Evolutionary conservation across 2,113 vertebrate species (phyloP).

Genomic region (Prunella himalayana): DNA sequence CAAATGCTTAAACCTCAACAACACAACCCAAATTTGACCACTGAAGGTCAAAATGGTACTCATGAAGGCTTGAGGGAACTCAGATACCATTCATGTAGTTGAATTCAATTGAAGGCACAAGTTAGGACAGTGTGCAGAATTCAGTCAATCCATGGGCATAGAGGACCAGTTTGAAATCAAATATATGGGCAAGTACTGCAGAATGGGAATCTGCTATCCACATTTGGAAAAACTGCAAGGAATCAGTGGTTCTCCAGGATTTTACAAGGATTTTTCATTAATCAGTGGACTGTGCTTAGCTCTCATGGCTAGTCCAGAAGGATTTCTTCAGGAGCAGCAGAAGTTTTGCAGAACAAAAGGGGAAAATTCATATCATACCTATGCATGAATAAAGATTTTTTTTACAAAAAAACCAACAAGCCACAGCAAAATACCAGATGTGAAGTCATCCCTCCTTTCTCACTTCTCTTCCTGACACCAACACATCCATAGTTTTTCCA

Average conservation of each 20-base stretch:
- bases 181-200: neutral
- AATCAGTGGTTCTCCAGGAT: neutral
- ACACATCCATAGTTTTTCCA: fast-evolving
- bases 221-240: neutral
- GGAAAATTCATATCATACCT: neutral
- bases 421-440: neutral
- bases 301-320: neutral
- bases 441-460: neutral
- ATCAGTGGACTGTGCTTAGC: neutral
- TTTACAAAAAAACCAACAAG: neutral
- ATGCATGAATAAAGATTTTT: neutral
- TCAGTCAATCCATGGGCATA: neutral
- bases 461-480: neutral
- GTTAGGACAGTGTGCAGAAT: neutral
- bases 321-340: neutral
- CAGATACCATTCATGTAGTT: too few species aligned
- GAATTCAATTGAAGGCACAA: neutral
- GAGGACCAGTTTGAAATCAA: neutral
- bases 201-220: neutral
- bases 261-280: neutral
- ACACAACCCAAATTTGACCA: neutral
- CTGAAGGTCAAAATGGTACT: neutral
- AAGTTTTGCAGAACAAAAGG: neutral
- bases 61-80: neutral
- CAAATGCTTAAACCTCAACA: neutral